phyloP scores from a whole-genome alignment of 2,888 invertebrate species.

The Microctonus hyperodae region DNA sequence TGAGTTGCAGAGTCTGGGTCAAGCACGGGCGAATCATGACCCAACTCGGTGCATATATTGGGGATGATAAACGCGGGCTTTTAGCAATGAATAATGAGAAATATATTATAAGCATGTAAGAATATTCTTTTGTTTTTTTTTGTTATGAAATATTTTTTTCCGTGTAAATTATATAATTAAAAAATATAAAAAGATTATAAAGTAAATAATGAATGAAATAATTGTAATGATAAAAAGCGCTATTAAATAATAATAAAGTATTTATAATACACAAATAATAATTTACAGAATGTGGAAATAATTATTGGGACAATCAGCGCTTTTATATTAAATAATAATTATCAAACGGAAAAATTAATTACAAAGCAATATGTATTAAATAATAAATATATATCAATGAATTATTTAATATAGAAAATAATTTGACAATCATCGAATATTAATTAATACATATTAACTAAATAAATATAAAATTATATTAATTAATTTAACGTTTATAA shows the following conservation, averaged over 20 bases:
- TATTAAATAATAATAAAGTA: too few species aligned
- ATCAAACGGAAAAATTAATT: not conserved
- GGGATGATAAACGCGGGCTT: not conserved
- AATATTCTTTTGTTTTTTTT: not conserved
- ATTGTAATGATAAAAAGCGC: too few species aligned
- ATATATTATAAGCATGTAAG: not conserved
- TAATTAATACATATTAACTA: not conserved
- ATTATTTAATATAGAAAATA: too few species aligned
- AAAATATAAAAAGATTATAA: too few species aligned
- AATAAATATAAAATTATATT: too few species aligned
- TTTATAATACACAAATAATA: too few species aligned
- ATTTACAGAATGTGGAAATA: too few species aligned
- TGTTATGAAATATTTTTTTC: not conserved
- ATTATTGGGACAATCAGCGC: too few species aligned
- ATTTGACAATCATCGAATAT: not conserved
- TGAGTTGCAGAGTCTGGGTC: constrained; percentile 34
- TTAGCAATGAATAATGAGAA: not conserved
- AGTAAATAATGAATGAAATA: too few species aligned
- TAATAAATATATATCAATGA: too few species aligned
- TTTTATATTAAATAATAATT: not conserved
- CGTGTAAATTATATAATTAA: too few species aligned
- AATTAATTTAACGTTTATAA: too few species aligned
- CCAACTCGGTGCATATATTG: constrained; percentile 23
- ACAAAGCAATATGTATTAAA: not conserved
- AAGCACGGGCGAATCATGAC: constrained; percentile 37